Evolutionary conservation across 2,888 invertebrate species (phyloP).

Genomic region (Athripsodes cinereus): DNA sequence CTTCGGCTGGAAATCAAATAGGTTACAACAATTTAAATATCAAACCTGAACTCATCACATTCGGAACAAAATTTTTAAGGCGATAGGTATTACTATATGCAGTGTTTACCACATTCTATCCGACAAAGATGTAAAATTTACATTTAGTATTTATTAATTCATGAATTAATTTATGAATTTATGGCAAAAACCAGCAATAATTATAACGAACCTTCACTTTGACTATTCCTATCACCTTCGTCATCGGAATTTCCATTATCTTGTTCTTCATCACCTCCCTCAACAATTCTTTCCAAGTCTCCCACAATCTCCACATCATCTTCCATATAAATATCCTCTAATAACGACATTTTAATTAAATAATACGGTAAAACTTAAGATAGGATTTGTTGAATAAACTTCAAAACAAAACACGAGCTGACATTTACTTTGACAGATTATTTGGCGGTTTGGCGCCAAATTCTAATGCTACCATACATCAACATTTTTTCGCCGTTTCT

Average conservation of each 20-base stretch:
- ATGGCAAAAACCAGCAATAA: background rate
- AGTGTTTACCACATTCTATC: conserved; percentile 6
- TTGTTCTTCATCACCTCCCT: conserved; percentile 45
- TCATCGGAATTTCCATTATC: conserved; percentile 37
- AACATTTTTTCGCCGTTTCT: too few species aligned
- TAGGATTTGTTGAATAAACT: background rate
- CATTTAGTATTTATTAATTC: background rate
- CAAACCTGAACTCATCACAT: background rate
- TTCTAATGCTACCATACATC: too few species aligned
- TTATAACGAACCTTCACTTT: conserved; percentile 16
- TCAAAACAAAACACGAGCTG: background rate
- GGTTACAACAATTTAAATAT: background rate
- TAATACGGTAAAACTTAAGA: background rate
- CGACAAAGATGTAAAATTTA: background rate
- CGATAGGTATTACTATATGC: background rate
- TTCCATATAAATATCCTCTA: conserved; percentile 45
- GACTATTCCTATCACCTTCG: conserved; percentile 38
- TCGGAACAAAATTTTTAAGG: background rate
- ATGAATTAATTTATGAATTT: background rate
- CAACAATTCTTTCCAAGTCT: conserved; percentile 41
- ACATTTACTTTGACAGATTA: too few species aligned
- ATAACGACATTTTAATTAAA: conserved; percentile 36
- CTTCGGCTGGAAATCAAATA: conserved; percentile 22
- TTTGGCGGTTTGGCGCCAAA: too few species aligned
- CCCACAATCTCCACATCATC: conserved; percentile 41